These are phyloP conservation scores for Sebastes melanostomus DNA, from an alignment of 2,797 vertebrate species.

Conservation along the genomic window DNA sequence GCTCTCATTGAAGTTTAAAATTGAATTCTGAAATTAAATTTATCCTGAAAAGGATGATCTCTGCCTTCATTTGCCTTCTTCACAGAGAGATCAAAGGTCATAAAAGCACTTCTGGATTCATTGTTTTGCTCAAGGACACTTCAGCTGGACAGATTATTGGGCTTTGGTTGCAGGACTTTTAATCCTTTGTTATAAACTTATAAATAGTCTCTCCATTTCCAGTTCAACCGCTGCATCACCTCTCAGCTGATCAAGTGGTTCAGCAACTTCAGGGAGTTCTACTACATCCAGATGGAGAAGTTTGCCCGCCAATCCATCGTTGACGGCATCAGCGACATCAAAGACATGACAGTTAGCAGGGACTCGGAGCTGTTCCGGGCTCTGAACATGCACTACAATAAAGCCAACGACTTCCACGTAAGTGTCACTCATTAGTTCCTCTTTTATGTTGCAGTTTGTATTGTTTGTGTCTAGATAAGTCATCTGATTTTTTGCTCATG, in stretches of 20 bases:
- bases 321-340: conserved; percentile 84
- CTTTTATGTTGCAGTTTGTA: conserved; percentile 4
- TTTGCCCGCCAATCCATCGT: conserved; percentile 92
- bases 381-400: conserved; percentile 96
- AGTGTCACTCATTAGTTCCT: conserved; percentile 40
- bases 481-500: background rate
- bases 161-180: background rate
- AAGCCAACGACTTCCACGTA: conserved; percentile 96
- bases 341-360: conserved; percentile 86
- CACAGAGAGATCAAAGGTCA: conserved; percentile 14
- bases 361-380: conserved; percentile 92
- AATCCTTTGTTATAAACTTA: background rate
- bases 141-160: background rate
- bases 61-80: conserved; percentile 8
- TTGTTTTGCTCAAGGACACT: background rate
- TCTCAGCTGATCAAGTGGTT: conserved; percentile 99
- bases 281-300: conserved; percentile 99
- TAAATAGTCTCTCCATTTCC: conserved; percentile 4
- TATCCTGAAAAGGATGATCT: background rate
- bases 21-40: conserved; percentile 38
- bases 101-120: background rate
- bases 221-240: conserved; percentile 97
- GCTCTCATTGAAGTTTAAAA: conserved; percentile 9
- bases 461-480: background rate
- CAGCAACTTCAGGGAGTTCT: conserved; percentile 98